Evolutionary conservation across 2,113 vertebrate genomes (phyloP).

Genomic region (Callorhinus ursinus): DNA sequence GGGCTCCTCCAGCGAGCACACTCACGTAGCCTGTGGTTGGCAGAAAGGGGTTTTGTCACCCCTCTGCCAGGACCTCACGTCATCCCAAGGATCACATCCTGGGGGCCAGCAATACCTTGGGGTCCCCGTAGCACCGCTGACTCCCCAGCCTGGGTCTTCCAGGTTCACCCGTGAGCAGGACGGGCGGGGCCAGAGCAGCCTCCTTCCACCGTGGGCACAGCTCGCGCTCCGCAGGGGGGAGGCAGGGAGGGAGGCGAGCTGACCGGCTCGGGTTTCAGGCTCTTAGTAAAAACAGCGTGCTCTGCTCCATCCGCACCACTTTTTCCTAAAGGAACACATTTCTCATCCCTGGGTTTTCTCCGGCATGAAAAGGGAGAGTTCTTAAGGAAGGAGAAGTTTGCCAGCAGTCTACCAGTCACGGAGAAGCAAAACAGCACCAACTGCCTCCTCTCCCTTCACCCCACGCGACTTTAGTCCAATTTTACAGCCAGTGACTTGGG

Average conservation of each 20-base stretch:
- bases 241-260: rapidly evolving
- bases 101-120: rapidly evolving
- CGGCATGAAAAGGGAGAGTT: neutral
- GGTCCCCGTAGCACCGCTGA: rapidly evolving
- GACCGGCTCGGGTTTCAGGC: neutral
- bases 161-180: rapidly evolving
- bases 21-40: rapidly evolving
- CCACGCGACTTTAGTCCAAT: neutral
- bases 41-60: no score
- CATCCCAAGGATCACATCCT: no score
- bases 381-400: neutral
- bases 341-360: neutral
- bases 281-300: neutral
- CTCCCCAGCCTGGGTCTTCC: neutral
- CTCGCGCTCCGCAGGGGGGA: rapidly evolving
- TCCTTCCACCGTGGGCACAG: neutral
- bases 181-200: neutral
- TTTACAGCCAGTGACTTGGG: neutral
- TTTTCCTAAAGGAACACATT: neutral
- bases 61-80: rapidly evolving
- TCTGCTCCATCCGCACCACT: neutral
- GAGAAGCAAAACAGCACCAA: rapidly evolving
- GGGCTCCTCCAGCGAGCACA: rapidly evolving
- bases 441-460: neutral
- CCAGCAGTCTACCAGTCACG: rapidly evolving